phyloP scores from a whole-genome alignment of 2,113 vertebrate species.

The Pachypanchax playfairii region DNA sequence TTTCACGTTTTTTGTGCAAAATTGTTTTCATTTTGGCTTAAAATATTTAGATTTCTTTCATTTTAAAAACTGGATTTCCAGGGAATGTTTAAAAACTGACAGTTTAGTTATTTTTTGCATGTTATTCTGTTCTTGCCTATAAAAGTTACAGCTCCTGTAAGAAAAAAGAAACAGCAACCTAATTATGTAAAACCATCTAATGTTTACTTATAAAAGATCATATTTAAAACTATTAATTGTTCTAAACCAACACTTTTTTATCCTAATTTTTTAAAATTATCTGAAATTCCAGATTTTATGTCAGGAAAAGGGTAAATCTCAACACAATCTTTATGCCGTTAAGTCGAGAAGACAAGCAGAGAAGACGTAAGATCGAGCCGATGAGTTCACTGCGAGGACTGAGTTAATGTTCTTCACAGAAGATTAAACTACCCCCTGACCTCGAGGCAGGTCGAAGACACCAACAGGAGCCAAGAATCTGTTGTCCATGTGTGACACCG shows the following conservation, averaged over 20 bases:
- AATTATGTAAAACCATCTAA: too few species aligned
- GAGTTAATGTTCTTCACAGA: constrained; percentile 32
- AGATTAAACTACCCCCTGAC: constrained; percentile 47
- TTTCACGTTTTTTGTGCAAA: not conserved
- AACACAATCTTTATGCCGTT: not conserved
- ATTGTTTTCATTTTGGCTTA: not conserved
- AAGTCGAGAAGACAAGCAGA: constrained; percentile 12
- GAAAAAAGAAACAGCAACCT: too few species aligned
- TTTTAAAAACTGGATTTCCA: not conserved
- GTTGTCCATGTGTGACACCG: constrained; percentile 25
- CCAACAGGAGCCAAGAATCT: constrained; percentile 31
- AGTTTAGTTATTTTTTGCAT: too few species aligned
- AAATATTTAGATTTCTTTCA: not conserved
- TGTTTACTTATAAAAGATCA: too few species aligned
- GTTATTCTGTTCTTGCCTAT: too few species aligned
- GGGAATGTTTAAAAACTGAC: not conserved
- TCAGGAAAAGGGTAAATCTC: too few species aligned
- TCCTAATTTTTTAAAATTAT: too few species aligned
- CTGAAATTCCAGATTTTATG: too few species aligned
- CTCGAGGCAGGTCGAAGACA: too few species aligned
- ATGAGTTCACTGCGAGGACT: constrained; percentile 31
- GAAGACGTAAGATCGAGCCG: constrained; percentile 18
- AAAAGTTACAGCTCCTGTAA: not conserved
- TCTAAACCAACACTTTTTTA: too few species aligned
- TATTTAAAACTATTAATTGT: too few species aligned